Base-by-base conservation (phyloP, 2,888 invertebrate species). In the Drosophila ustulata region DNA sequence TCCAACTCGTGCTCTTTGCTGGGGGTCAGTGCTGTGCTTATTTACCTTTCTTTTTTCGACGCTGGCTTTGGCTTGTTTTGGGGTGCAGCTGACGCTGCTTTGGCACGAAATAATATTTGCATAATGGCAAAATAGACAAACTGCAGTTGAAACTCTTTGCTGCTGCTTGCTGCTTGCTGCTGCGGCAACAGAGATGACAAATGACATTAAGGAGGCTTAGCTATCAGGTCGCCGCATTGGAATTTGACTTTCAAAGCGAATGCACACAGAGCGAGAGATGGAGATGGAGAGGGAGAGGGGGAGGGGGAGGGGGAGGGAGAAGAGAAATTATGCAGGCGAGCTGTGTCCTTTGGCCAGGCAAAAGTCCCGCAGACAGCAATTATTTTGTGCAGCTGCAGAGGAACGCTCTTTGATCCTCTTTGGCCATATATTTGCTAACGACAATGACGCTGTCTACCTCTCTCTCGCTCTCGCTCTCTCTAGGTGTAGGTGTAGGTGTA, bases 401-500 rank as follows among this genome's bases (percentile, higher is more conserved):
- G 63, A 71, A 63, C 73, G 88, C 82, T 67, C 82, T 77, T 83
- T 86, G 83, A 83, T 83, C 83, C 83, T 79, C 73, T 84, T 78
- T 75, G 89, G 75, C 69, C 84, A 87, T 89, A 89, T 89, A 85
- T 85, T 87, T 85, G 71, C 87, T 75, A 89, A 89, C 84, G 84
- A 89, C 84, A 83, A 87, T 83, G 84, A 69, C 73, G 86, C 58
- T 75, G 84, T 77, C 86, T 71, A 50, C 80, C 76, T 3, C 26
- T 47, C 23, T 53, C 18, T 58, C 9, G 46, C 39, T 61, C 18
- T 32, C n/a, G 46, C 39, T 61, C 18, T 32, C n/a, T 53, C 4
- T n/a, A 7, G 18, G 18, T 61, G 18, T 62, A 30, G 49, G 25
- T 56, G 11, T 75, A 45, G 62, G 49, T 67, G 28, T 63, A 23